These are phyloP conservation scores for Drosophila diplacantha DNA, from an alignment of 2,888 invertebrate genomes.

Conservation along the genomic window DNA sequence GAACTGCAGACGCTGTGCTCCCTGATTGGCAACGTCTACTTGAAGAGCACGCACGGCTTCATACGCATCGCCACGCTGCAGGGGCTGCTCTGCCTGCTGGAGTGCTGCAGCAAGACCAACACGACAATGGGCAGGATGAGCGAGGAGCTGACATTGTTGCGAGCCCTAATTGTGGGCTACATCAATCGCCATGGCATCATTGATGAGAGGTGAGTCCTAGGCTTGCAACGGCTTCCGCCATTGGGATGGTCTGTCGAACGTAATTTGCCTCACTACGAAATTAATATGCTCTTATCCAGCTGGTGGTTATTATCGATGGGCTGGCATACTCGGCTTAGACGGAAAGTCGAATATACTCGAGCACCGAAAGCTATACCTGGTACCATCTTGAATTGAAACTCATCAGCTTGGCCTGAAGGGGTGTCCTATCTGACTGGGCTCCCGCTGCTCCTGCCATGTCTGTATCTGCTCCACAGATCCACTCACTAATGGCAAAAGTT, in stretches of 20 bases:
- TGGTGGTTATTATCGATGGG: constrained; percentile 5
- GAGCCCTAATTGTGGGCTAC: constrained; percentile 77
- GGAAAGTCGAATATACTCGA: constrained; percentile 2
- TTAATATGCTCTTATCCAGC: constrained; percentile 12
- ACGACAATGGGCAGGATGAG: constrained; percentile 78
- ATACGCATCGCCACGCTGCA: constrained; percentile 77
- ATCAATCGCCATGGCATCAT: constrained; percentile 77
- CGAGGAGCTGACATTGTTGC: constrained; percentile 76
- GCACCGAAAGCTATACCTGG: constrained; percentile 3
- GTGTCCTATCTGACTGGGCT: constrained; percentile 1
- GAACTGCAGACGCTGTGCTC: constrained; percentile 76
- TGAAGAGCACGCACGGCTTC: constrained; percentile 78
- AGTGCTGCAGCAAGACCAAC: constrained; percentile 77
- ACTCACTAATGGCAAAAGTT: constrained; percentile 64
- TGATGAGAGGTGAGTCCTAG: constrained; percentile 74
- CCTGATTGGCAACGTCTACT: constrained; percentile 76
- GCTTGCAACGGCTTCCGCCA: no score
- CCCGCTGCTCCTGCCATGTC: constrained; percentile 5
- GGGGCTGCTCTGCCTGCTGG: constrained; percentile 77
- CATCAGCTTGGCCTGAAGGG: constrained; percentile 16
- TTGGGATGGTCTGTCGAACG: constrained; percentile 4
- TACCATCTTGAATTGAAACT: constrained; percentile 18
- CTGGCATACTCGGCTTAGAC: background rate
- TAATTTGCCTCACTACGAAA: constrained; percentile 16
- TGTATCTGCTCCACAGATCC: constrained; percentile 36